Evolutionary conservation across 2,113 vertebrate species (phyloP).

Genomic region (Aldabrachelys gigantea): DNA sequence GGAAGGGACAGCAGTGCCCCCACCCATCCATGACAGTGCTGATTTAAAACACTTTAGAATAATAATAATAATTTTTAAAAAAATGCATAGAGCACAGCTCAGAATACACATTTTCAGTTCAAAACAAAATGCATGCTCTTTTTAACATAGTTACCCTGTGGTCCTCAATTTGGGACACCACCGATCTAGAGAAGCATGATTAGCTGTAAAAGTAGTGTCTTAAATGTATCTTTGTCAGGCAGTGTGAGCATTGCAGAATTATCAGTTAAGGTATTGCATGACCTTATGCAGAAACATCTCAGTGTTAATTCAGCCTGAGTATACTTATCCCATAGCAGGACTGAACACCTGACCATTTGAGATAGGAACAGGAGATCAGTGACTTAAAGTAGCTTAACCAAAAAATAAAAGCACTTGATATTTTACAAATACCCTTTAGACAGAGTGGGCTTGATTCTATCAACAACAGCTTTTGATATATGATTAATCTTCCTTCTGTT

Average conservation of each 20-base stretch:
- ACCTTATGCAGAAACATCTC: not conserved
- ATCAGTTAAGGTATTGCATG: not conserved
- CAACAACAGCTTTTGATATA: constrained; percentile 44
- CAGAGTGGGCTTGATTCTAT: constrained; percentile 42
- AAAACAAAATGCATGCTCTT: not conserved
- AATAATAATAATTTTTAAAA: too few species aligned
- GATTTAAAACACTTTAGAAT: not conserved
- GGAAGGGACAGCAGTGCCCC: too few species aligned
- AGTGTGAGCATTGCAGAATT: not conserved
- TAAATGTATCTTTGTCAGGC: not conserved
- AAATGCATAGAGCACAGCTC: not conserved
- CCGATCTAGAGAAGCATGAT: not conserved
- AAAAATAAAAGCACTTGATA: not conserved
- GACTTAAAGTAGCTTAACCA: constrained; percentile 11
- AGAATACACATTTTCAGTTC: not conserved
- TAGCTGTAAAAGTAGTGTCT: not conserved
- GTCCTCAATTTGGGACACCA: not conserved
- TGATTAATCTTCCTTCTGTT: constrained; percentile 42
- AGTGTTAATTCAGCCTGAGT: not conserved
- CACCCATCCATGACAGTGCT: not conserved
- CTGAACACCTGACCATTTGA: not conserved
- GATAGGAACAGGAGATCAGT: constrained; percentile 7
- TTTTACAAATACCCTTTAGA: constrained; percentile 47
- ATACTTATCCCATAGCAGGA: not conserved
- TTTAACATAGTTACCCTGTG: not conserved